A percentile compares a stretch with the other conserved stretches of the same genome.
Conservation (phyloP, 2,888 invertebrate species). For the Clivina fossor region DNA sequence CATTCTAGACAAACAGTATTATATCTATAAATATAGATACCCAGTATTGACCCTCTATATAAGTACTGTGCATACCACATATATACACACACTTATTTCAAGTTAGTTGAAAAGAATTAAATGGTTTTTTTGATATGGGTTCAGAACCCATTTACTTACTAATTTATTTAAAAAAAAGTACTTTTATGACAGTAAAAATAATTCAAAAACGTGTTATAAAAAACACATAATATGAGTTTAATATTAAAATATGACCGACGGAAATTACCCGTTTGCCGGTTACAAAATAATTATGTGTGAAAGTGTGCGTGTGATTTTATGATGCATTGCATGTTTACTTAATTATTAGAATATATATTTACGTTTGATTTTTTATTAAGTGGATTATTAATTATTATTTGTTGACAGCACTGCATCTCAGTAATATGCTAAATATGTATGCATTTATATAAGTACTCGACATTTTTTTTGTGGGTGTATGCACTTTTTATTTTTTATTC, state of each 20-base stretch:
- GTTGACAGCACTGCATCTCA: slow-evolving; percentile 53
- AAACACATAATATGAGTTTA: slow-evolving; percentile 25
- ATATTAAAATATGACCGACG: slow-evolving; percentile 1
- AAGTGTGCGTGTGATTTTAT: slow-evolving; percentile 46
- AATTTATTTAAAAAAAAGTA: slow-evolving; percentile 6
- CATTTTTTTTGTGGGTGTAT: slow-evolving; percentile 11
- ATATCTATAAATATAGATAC: slow-evolving; percentile 9
- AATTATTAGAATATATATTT: slow-evolving; percentile 51
- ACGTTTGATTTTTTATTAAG: slow-evolving; percentile 54
- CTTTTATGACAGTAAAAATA: slow-evolving; percentile 12
- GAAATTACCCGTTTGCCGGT: neutral
- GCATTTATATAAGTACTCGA: slow-evolving; percentile 25
- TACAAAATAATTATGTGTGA: slow-evolving; percentile 36
- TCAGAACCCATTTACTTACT: too few relatives aligned
- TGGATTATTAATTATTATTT: slow-evolving; percentile 40
- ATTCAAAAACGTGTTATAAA: slow-evolving; percentile 20
- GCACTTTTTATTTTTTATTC: neutral
- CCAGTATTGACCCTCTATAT: slow-evolving; percentile 3
- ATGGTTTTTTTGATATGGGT: too few relatives aligned
- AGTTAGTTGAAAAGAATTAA: too few relatives aligned
- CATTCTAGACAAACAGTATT: slow-evolving; percentile 22
- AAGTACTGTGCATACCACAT: slow-evolving; percentile 29
- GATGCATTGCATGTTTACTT: slow-evolving; percentile 43
- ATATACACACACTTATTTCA: slow-evolving; percentile 8
- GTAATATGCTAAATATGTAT: slow-evolving; percentile 42